These are phyloP conservation scores for Leucophenga maculata DNA, from an alignment of 2,888 invertebrate species.

Conservation along the genomic window DNA sequence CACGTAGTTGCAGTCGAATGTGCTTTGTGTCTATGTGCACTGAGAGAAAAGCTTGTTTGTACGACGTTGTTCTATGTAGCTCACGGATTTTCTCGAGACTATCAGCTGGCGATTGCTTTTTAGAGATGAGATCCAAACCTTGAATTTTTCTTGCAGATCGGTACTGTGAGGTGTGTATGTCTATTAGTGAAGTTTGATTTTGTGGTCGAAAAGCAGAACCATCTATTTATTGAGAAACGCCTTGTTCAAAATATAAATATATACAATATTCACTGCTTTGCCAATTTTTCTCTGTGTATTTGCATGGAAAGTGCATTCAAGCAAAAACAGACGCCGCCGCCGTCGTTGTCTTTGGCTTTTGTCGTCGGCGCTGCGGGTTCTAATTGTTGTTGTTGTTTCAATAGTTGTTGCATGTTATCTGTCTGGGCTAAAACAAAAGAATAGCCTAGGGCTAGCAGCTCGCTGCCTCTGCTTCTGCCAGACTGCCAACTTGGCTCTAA, in stretches of 20 bases:
- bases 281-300: background rate
- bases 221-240: too few relatives aligned
- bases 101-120: too few relatives aligned
- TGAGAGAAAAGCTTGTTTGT: too few relatives aligned
- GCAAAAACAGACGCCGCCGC: slow-evolving; percentile 20
- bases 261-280: background rate
- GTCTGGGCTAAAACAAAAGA: background rate
- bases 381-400: slow-evolving; percentile 3
- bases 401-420: background rate
- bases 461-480: background rate
- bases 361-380: background rate
- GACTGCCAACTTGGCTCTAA: background rate
- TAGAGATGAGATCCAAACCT: too few relatives aligned
- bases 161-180: too few relatives aligned
- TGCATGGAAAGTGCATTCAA: slow-evolving; percentile 23
- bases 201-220: too few relatives aligned
- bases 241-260: background rate
- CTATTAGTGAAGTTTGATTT: too few relatives aligned
- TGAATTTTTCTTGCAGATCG: too few relatives aligned
- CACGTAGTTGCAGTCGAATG: too few relatives aligned
- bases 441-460: background rate
- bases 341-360: background rate
- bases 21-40: background rate
- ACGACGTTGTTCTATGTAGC: too few relatives aligned
- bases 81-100: too few relatives aligned